A percentile compares a stretch with the other conserved stretches of the same genome.
Evolutionary conservation across 1,140 invertebrate genomes (phyloP).

Genomic region (Achroia grisella): DNA sequence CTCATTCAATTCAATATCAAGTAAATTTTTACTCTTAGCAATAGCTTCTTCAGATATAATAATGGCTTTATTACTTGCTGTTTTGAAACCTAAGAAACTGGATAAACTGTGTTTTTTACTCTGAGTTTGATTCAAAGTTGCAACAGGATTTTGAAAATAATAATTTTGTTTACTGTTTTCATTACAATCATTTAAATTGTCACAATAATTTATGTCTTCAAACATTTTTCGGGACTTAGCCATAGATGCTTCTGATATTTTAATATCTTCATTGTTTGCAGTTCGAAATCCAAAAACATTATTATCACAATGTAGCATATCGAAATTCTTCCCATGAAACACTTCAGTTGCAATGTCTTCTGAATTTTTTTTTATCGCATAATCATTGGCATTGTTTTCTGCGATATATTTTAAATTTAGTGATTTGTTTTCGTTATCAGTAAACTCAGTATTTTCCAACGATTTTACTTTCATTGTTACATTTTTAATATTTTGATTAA

Average conservation of each 20-base stretch:
- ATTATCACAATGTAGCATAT: too few relatives aligned
- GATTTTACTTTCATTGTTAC: too few relatives aligned
- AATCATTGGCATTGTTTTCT: too few relatives aligned
- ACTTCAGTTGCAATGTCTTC: slow-evolving; percentile 5
- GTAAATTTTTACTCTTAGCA: slow-evolving; percentile 26
- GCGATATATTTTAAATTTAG: too few relatives aligned
- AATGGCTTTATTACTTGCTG: slow-evolving; percentile 35
- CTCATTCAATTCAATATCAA: slow-evolving; percentile 11
- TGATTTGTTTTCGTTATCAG: too few relatives aligned
- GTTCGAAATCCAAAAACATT: slow-evolving; percentile 21
- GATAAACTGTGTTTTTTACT: too few relatives aligned
- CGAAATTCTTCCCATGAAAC: neutral
- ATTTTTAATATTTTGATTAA: too few relatives aligned
- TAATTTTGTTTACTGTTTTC: too few relatives aligned
- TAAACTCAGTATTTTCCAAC: too few relatives aligned
- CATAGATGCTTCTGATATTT: slow-evolving; percentile 40
- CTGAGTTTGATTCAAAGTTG: too few relatives aligned
- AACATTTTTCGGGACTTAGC: slow-evolving; percentile 36
- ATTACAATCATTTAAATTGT: too few relatives aligned
- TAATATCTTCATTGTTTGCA: slow-evolving; percentile 30
- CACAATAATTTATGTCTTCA: slow-evolving; percentile 6
- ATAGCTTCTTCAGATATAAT: slow-evolving; percentile 32
- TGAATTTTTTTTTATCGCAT: slow-evolving; percentile 1
- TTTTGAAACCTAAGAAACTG: slow-evolving; percentile 29
- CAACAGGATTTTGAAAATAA: too few relatives aligned